A percentile compares a stretch with the other conserved stretches of the same genome.
Evolutionary conservation across 2,888 invertebrate genomes (phyloP).

Genomic region (Drosophila mayaguana): DNA sequence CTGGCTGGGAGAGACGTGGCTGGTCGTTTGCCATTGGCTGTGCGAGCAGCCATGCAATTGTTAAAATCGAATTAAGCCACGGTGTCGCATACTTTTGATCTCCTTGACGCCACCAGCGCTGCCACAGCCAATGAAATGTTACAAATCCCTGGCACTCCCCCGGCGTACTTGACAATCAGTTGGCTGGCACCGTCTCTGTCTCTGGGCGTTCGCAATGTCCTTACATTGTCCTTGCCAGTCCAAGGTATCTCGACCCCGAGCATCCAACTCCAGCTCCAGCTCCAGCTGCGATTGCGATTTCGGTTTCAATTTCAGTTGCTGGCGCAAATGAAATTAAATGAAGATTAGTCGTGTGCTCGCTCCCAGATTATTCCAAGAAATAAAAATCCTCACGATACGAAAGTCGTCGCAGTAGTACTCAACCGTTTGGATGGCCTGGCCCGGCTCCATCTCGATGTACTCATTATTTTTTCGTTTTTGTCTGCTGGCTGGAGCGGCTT

Average conservation of each 20-base stretch:
- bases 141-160: conserved; percentile 46
- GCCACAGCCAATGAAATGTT: conserved; percentile 77
- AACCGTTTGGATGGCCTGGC: conserved; percentile 12
- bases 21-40: conserved; percentile 71
- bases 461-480: conserved; percentile 75
- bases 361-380: conserved; percentile 79
- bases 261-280: not conserved
- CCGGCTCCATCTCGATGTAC: conserved; percentile 38
- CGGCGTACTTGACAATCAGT: not conserved
- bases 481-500: conserved; percentile 53
- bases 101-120: conserved; percentile 61
- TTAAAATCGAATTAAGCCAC: conserved; percentile 82
- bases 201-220: conserved; percentile 57
- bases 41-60: conserved; percentile 70
- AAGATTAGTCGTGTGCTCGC: conserved; percentile 82
- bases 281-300: conserved; percentile 53
- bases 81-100: conserved; percentile 81
- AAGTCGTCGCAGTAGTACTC: conserved; percentile 28
- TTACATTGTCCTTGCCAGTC: conserved; percentile 75
- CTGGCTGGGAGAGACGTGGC: conserved; percentile 14
- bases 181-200: not conserved
- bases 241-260: conserved; percentile 36
- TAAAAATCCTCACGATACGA: conserved; percentile 75
- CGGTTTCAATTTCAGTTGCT: conserved; percentile 72
- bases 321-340: conserved; percentile 82